Base-by-base conservation (phyloP, 2,113 vertebrate species). In the Lagopus leucura region DNA sequence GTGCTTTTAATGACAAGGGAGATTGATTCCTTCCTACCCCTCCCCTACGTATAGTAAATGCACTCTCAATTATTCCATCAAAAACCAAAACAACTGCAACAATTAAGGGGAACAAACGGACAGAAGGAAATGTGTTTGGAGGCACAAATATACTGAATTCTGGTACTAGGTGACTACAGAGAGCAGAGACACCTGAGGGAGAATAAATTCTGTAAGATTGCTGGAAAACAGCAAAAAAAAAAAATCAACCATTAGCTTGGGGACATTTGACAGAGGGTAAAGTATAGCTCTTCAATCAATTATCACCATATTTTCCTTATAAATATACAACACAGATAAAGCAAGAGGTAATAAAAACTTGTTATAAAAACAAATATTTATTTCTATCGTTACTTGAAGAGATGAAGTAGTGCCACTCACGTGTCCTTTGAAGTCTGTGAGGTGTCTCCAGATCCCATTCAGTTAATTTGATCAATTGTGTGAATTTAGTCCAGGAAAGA, bases 21-120 rank as follows among this genome's bases (percentile, higher is more conserved):
- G 60, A 96, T 89, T 84, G 93, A 97, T 95, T 91, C 92, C 54
- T 80, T 89, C 72, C 71, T 93, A 34, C 7, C 38, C 30, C 48
- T 74, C 42, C 54, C 38, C 47, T 22, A 85, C 34, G 80, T 83
- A 74, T 5, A 65, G 27, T 36, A 81, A 81, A 63, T 21, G 47
- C 82, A 14, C 77, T 88, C 9, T 2, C 34, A 92, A 86, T 92
- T 91, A 85, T 71, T 92, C 63, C 83, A 77, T 89, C 38, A 67
- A 94, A 72, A 94, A 72, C 52, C 82, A 89, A 75, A 81, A 10
- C 32, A 86, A 89, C 14, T n/a, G 20, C 36, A 82, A 75, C 50
- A 80, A 63, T 77, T 82, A 85, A 42, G 20, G 24, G 43, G 43
- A 64, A 67, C 1, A 90, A 64, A 73, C 36, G 28, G 48, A 61